Percentiles rank a stretch among this genome's conserved stretches.
phyloP scores from a whole-genome alignment of 2,888 invertebrate genomes.

The Drosophila nigricruria region DNA sequence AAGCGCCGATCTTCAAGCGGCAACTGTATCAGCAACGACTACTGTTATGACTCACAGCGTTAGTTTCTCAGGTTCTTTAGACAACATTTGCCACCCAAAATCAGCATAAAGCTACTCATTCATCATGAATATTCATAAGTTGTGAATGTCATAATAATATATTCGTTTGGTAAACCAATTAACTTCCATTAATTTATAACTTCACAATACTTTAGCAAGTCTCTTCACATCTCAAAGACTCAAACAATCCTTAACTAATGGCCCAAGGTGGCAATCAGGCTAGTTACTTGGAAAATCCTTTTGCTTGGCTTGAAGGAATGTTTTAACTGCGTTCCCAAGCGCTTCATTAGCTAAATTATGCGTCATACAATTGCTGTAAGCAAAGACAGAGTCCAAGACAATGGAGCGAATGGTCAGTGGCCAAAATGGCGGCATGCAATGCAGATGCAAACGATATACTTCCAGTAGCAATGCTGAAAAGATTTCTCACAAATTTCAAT shows the following conservation, averaged over 20 bases:
- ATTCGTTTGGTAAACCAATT: not conserved
- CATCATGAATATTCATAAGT: not conserved
- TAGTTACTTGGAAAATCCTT: constrained; percentile 21
- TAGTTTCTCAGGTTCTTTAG: constrained; percentile 6
- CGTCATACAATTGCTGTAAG: constrained; percentile 72
- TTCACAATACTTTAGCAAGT: not conserved
- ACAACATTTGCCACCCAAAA: not conserved
- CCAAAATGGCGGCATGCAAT: constrained; percentile 77
- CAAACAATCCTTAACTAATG: constrained; percentile 3
- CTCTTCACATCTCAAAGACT: not conserved
- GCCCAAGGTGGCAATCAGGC: constrained; percentile 44
- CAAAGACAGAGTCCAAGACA: constrained; percentile 53
- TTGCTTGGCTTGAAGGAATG: constrained; percentile 19
- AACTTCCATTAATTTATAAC: not conserved
- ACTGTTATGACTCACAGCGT: constrained; percentile 47
- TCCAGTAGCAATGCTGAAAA: constrained; percentile 57
- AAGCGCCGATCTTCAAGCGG: constrained; percentile 59
- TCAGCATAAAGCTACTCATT: no score
- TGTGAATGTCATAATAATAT: not conserved
- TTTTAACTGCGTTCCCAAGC: constrained; percentile 39
- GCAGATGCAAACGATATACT: constrained; percentile 77
- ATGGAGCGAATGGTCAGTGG: constrained; percentile 56
- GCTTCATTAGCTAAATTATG: constrained; percentile 79
- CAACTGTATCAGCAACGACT: constrained; percentile 45
- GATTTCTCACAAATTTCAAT: constrained; percentile 82